phyloP scores from a whole-genome alignment of 2,888 invertebrate genomes.

The Ornithoptera alexandrae region DNA sequence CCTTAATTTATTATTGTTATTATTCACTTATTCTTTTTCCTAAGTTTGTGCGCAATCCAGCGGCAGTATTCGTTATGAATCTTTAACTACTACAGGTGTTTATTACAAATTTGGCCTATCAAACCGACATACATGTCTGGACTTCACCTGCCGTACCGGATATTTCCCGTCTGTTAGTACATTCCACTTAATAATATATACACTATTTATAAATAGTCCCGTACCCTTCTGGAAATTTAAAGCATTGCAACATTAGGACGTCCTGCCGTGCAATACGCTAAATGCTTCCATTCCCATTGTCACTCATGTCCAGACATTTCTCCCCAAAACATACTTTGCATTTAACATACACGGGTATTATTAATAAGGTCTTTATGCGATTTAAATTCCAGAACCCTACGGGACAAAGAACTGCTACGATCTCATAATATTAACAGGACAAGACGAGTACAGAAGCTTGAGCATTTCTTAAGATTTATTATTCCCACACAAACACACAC shows the following conservation, averaged over 20 bases:
- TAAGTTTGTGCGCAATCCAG: slow-evolving; percentile 6
- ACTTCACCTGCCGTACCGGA: slow-evolving; percentile 2
- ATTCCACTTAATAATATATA: slow-evolving; percentile 11
- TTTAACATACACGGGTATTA: slow-evolving; percentile 19
- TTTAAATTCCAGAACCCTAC: slow-evolving; percentile 24
- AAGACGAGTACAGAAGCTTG: background rate
- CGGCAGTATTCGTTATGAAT: background rate
- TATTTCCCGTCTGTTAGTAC: background rate
- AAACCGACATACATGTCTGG: slow-evolving; percentile 3
- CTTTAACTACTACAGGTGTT: background rate
- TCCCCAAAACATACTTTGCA: slow-evolving; percentile 1
- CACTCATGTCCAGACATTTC: background rate
- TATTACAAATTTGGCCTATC: background rate
- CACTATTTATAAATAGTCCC: slow-evolving; percentile 20
- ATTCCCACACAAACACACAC: background rate
- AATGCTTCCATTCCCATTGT: background rate
- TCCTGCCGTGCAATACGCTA: slow-evolving; percentile 10
- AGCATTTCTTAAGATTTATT: background rate
- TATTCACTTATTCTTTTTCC: background rate
- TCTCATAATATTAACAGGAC: background rate
- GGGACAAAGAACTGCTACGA: slow-evolving; percentile 3
- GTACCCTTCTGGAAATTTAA: slow-evolving; percentile 21
- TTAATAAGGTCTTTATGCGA: slow-evolving; percentile 9
- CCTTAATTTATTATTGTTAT: background rate
- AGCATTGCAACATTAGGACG: slow-evolving; percentile 23